Evolutionary conservation across 2,113 vertebrate species (phyloP).

Genomic region (Oriolus oriolus): DNA sequence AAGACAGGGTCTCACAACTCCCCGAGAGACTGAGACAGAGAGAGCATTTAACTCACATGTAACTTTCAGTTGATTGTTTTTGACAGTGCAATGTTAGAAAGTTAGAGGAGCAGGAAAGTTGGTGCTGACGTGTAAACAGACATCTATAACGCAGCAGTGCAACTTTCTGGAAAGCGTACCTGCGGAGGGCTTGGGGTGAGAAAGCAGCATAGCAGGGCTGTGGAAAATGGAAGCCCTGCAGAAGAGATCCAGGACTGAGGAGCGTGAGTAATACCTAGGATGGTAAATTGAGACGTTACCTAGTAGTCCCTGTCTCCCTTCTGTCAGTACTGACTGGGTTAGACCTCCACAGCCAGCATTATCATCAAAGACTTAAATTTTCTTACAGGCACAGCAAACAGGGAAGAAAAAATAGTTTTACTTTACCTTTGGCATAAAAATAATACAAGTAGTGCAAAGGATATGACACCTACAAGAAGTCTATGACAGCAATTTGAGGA

Average conservation of each 20-base stretch:
- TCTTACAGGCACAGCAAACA: not conserved
- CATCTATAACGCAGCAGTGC: not conserved
- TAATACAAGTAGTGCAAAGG: not conserved
- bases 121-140: not conserved
- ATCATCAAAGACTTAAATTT: not conserved
- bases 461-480: not conserved
- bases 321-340: not conserved
- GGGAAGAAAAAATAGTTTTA: not conserved
- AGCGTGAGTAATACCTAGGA: not conserved
- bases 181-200: not conserved
- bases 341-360: not conserved
- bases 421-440: constrained; percentile 13
- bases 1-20: not conserved
- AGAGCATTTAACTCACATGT: not conserved
- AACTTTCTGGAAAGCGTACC: fast-evolving
- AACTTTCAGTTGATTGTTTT: not conserved
- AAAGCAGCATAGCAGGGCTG: not conserved
- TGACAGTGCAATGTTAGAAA: not conserved
- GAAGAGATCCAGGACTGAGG: not conserved
- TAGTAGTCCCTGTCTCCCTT: not conserved
- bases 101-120: not conserved
- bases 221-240: not conserved
- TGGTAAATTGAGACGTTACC: not conserved
- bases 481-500: constrained; percentile 40
- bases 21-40: not conserved